Percentiles rank a stretch among this genome's conserved stretches.
Evolutionary conservation across 2,888 invertebrate species (phyloP).

Genomic region (Endotricha flammealis): DNA sequence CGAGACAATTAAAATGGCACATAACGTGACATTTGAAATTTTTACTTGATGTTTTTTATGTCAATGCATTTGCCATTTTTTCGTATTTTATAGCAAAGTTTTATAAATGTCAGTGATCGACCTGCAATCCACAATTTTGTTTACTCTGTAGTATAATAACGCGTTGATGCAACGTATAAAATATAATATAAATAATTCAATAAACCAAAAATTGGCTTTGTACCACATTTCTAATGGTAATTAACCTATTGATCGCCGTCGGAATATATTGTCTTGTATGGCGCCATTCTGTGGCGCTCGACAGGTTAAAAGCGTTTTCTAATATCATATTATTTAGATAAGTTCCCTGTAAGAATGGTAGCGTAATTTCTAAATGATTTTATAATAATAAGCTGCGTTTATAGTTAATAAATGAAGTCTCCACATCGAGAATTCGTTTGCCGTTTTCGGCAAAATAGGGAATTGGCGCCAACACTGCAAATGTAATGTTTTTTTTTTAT

Average conservation of each 20-base stretch:
- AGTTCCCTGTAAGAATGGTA: slow-evolving; percentile 43
- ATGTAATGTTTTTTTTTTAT: too few species aligned
- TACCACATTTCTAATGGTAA: slow-evolving; percentile 56
- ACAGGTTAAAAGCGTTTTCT: slow-evolving; percentile 63
- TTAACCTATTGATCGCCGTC: too few species aligned
- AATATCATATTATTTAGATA: slow-evolving; percentile 65
- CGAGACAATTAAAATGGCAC: too few species aligned
- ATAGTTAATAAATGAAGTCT: slow-evolving; percentile 14
- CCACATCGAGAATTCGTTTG: slow-evolving; percentile 2
- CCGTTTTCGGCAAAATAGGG: neutral
- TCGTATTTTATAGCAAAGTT: too few species aligned
- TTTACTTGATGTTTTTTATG: too few species aligned
- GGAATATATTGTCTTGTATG: too few species aligned
- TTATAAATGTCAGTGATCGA: too few species aligned
- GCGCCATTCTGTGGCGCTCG: too few species aligned
- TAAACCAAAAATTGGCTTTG: slow-evolving; percentile 73
- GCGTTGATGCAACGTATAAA: slow-evolving; percentile 38
- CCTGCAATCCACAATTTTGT: slow-evolving; percentile 13
- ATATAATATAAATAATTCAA: slow-evolving; percentile 32
- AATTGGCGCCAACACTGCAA: neutral
- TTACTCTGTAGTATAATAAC: slow-evolving; percentile 36
- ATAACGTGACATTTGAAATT: too few species aligned
- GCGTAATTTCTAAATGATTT: slow-evolving; percentile 29
- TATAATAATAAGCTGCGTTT: slow-evolving; percentile 24
- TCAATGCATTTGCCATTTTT: too few species aligned